phyloP scores from a whole-genome alignment of 2,113 vertebrate species.

The Morone saxatilis region DNA sequence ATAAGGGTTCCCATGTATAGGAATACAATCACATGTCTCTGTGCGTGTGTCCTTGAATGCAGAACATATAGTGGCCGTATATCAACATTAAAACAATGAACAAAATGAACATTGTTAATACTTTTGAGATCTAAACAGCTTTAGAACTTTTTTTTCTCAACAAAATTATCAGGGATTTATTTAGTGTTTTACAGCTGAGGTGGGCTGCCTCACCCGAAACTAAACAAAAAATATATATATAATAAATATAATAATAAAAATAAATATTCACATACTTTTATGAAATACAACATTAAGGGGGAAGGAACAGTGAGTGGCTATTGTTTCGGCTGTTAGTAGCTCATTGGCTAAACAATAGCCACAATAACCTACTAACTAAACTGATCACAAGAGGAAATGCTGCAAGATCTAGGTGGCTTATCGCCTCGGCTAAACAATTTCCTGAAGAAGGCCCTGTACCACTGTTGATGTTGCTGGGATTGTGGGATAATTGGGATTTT shows the following conservation, averaged over 20 bases:
- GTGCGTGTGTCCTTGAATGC: slow-evolving; percentile 11
- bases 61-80: neutral
- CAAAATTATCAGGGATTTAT: neutral
- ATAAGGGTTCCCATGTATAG: neutral
- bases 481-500: neutral
- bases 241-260: too few species aligned
- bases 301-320: neutral
- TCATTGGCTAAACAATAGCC: neutral
- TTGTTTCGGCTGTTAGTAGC: neutral
- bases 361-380: neutral
- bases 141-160: neutral
- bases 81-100: neutral
- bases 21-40: neutral
- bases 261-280: neutral
- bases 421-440: neutral
- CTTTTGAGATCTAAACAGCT: neutral
- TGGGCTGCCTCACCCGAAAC: neutral
- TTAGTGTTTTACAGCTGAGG: neutral
- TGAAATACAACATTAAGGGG: neutral
- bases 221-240: neutral
- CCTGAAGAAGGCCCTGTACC: neutral
- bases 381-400: neutral
- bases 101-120: neutral
- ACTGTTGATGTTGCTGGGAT: neutral
- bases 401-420: neutral